phyloP scores from a whole-genome alignment of 2,797 vertebrate genomes.

The Synanceia verrucosa region DNA sequence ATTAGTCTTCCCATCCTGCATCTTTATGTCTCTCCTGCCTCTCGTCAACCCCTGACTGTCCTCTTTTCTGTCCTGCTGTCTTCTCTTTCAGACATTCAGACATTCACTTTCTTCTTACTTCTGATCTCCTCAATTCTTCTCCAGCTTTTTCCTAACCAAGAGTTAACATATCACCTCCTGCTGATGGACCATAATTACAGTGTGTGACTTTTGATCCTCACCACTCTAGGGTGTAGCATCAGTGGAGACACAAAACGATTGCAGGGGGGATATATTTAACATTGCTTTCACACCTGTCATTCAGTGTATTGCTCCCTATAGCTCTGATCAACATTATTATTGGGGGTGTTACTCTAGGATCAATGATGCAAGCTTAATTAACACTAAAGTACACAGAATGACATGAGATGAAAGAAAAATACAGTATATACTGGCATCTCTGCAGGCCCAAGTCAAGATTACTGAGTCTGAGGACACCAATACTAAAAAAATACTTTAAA shows the following conservation, averaged over 20 bases:
- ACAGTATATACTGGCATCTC: no score
- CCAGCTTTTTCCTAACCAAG: neutral
- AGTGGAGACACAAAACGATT: slow-evolving; percentile 5
- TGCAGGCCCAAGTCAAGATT: no score
- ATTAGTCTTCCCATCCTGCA: slow-evolving; percentile 1
- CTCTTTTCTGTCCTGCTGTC: slow-evolving; percentile 3
- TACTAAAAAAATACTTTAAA: no score
- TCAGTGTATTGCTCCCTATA: neutral
- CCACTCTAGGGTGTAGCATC: slow-evolving; percentile 3
- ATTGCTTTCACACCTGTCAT: neutral
- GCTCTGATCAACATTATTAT: no score
- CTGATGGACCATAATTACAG: slow-evolving; percentile 33
- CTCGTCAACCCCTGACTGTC: neutral
- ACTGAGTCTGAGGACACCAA: no score
- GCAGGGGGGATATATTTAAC: neutral
- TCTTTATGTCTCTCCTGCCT: slow-evolving; percentile 13
- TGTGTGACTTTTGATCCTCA: slow-evolving; percentile 1
- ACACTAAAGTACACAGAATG: no score
- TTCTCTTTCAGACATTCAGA: slow-evolving; percentile 18
- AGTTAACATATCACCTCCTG: slow-evolving; percentile 17
- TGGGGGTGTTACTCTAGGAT: no score
- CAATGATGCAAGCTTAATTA: no score
- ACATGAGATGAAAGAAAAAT: no score
- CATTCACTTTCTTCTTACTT: slow-evolving; percentile 6
- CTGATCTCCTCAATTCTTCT: slow-evolving; percentile 1